Evolutionary conservation across 2,113 vertebrate species (phyloP).

Genomic region (Dinomys branickii): DNA sequence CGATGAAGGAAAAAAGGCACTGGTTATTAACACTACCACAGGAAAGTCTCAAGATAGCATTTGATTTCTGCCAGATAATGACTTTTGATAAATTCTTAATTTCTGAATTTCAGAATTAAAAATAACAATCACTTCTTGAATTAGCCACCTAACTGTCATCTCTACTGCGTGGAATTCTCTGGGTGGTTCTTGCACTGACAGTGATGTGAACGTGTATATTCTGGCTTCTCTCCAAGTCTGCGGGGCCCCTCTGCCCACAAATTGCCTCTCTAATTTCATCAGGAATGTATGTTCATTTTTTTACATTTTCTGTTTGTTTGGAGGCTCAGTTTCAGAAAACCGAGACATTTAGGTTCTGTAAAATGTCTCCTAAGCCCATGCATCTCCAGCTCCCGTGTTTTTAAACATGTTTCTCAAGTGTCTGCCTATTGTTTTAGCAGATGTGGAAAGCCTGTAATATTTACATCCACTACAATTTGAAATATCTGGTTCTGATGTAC

Average conservation of each 20-base stretch:
- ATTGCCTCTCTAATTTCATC: conserved; percentile 44
- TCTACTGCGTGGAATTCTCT: background rate
- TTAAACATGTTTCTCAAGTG: background rate
- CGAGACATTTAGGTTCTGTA: background rate
- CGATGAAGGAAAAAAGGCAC: background rate
- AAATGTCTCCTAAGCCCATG: background rate
- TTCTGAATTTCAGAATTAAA: conserved; percentile 57
- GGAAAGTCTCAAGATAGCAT: background rate
- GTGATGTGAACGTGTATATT: background rate
- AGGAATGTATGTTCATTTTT: background rate
- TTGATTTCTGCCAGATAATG: conserved; percentile 32
- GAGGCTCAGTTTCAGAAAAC: background rate
- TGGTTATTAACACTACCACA: background rate
- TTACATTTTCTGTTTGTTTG: conserved; percentile 41
- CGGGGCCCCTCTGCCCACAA: background rate
- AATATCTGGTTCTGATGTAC: conserved; percentile 49
- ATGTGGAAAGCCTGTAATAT: background rate
- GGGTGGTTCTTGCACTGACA: background rate
- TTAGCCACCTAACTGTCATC: background rate
- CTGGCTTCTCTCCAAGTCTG: background rate
- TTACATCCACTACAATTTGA: conserved; percentile 23
- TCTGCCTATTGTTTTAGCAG: conserved; percentile 6
- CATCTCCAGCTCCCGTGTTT: background rate
- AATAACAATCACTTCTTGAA: background rate
- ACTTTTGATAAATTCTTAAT: conserved; percentile 49